These are phyloP conservation scores for Tetramorium parvispinum DNA, from an alignment of 1,140 invertebrate species.

Conservation along the genomic window DNA sequence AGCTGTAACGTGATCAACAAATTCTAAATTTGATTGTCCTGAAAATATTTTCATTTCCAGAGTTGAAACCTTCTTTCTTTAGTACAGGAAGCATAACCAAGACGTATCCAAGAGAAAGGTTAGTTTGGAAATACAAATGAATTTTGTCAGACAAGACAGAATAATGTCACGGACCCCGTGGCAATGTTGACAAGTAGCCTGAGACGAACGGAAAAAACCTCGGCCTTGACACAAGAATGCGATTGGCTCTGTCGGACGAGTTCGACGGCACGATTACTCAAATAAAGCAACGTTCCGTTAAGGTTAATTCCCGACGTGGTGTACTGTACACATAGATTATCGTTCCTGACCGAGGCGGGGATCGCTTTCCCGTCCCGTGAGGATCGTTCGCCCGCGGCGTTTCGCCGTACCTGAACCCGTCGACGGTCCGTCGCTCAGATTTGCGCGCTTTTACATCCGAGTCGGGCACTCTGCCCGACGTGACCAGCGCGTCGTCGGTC, in stretches of 20 bases:
- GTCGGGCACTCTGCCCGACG: background rate
- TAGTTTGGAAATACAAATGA: background rate
- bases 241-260: background rate
- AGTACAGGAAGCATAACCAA: background rate
- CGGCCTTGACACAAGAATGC: background rate
- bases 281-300: background rate
- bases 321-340: too few species aligned
- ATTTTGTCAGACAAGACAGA: background rate
- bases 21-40: too few species aligned
- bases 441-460: slow-evolving; percentile 22
- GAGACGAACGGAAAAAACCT: background rate
- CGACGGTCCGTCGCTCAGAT: background rate
- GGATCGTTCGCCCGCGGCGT: background rate
- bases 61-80: too few species aligned
- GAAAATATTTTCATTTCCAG: too few species aligned
- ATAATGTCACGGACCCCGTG: background rate
- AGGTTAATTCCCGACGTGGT: background rate
- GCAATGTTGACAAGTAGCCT: slow-evolving; percentile 24
- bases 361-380: background rate
- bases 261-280: background rate
- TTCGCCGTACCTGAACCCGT: slow-evolving; percentile 30
- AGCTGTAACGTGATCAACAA: too few species aligned
- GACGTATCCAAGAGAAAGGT: background rate
- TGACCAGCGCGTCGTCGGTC: slow-evolving; percentile 1
- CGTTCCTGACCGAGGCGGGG: background rate